Conservation (phyloP, 2,888 invertebrate species). For the Rhingia campestris region DNA sequence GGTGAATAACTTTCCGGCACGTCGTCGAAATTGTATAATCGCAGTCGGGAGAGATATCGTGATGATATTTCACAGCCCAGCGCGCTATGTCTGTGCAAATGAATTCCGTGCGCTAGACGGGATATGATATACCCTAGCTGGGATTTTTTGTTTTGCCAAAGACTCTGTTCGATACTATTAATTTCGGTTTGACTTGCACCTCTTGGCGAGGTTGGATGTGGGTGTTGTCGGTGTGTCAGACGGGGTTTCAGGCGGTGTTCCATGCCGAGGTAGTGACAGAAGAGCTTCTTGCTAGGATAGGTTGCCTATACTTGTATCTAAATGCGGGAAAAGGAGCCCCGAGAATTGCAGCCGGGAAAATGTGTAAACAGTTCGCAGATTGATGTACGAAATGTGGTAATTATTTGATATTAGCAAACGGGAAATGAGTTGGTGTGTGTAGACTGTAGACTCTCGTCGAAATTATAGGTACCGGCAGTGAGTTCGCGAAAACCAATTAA, state of each 20-base stretch:
- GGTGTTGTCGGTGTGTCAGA: neutral
- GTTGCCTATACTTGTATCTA: no score
- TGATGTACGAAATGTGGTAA: constrained; percentile 33
- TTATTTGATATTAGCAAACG: constrained; percentile 22
- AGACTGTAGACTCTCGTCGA: no score
- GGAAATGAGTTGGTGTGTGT: no score
- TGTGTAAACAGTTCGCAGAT: constrained; percentile 1
- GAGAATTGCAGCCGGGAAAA: neutral
- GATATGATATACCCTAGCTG: neutral
- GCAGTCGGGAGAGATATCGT: constrained; percentile 64
- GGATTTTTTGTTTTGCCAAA: neutral
- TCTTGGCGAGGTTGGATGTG: constrained; percentile 13
- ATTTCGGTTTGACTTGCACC: constrained; percentile 47
- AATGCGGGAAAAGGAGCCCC: no score
- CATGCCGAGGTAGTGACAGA: neutral
- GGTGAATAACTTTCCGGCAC: constrained; percentile 55
- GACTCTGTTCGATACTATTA: constrained; percentile 26
- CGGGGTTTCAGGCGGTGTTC: neutral
- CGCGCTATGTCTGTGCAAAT: constrained; percentile 7
- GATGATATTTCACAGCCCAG: constrained; percentile 58
- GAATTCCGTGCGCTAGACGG: constrained; percentile 1
- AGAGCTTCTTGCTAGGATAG: no score
- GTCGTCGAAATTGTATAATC: constrained; percentile 68
- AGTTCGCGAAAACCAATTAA: no score
- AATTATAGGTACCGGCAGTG: no score